A percentile compares a stretch with the other conserved stretches of the same genome.
Conservation (phyloP, 92 coral and sea anemone species). For the Desmophyllum pertusum region DNA sequence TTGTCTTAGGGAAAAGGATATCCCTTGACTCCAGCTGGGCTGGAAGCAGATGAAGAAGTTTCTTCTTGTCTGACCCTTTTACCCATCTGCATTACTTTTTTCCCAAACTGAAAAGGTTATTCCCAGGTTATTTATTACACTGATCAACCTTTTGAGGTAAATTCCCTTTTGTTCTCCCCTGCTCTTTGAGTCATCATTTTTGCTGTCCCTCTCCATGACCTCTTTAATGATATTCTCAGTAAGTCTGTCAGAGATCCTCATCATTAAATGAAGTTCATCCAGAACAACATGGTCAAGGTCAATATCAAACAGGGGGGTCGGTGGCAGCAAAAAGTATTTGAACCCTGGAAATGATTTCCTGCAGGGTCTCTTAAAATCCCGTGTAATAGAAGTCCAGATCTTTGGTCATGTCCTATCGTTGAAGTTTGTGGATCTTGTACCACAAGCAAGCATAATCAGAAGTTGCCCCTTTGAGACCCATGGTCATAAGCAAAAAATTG, state of each 20-base stretch:
- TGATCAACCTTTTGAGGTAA: slow-evolving; percentile 9
- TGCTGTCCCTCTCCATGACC: slow-evolving; percentile 45
- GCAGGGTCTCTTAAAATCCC: slow-evolving; percentile 35
- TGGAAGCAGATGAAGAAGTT: slow-evolving; percentile 15
- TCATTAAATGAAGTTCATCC: slow-evolving; percentile 50
- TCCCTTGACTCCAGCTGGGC: background rate
- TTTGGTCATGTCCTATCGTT: slow-evolving; percentile 49
- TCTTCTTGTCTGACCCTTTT: slow-evolving; percentile 40
- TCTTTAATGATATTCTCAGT: slow-evolving; percentile 43
- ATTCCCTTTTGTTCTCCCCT: slow-evolving; percentile 29
- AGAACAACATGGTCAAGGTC: slow-evolving; percentile 53
- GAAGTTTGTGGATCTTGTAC: slow-evolving; percentile 45
- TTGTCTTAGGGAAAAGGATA: slow-evolving; percentile 38
- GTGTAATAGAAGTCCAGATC: slow-evolving; percentile 20
- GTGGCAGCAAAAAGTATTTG: background rate
- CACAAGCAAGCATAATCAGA: slow-evolving; percentile 53
- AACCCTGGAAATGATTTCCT: slow-evolving; percentile 13
- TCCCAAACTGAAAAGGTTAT: slow-evolving; percentile 48
- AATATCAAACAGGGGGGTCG: slow-evolving; percentile 36
- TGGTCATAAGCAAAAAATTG: slow-evolving; percentile 52
- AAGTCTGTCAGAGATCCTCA: slow-evolving; percentile 49
- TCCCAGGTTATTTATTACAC: slow-evolving; percentile 34
- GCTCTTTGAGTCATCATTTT: slow-evolving; percentile 5
- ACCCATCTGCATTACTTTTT: slow-evolving; percentile 45
- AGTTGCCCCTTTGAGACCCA: slow-evolving; percentile 61